phyloP scores from a whole-genome alignment of 2,113 vertebrate species.

The Lepus americanus region DNA sequence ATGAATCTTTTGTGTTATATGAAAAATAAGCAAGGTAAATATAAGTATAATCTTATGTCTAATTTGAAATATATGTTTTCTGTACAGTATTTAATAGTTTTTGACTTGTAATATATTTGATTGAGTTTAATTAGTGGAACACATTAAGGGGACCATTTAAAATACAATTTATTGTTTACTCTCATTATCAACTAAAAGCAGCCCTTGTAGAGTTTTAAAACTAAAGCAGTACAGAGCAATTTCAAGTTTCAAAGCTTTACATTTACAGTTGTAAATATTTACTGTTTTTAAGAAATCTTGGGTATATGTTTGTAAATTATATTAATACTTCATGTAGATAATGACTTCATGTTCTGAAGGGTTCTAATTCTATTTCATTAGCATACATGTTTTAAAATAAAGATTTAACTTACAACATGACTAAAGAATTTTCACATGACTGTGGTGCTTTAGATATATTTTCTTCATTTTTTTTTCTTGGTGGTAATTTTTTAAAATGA shows the following conservation, averaged over 20 bases:
- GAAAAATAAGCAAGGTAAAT: constrained; percentile 68
- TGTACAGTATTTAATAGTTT: constrained; percentile 77
- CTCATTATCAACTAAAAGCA: constrained; percentile 87
- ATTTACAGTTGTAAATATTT: constrained; percentile 79
- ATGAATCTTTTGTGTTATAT: constrained; percentile 56
- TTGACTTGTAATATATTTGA: constrained; percentile 81
- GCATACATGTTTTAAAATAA: constrained; percentile 52
- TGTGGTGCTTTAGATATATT: constrained; percentile 64
- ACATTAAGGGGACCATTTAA: constrained; percentile 86
- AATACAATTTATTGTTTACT: constrained; percentile 87
- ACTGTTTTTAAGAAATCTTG: constrained; percentile 78
- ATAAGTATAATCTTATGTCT: constrained; percentile 69
- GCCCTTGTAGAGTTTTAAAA: constrained; percentile 86
- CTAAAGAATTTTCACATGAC: constrained; percentile 57
- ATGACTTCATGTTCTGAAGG: constrained; percentile 76
- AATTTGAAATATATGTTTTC: not conserved
- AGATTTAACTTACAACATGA: constrained; percentile 61
- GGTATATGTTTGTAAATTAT: constrained; percentile 79
- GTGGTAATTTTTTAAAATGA: constrained; percentile 67
- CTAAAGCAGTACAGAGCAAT: constrained; percentile 87
- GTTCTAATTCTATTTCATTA: constrained; percentile 81
- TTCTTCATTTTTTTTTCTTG: constrained; percentile 65
- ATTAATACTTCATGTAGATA: constrained; percentile 82
- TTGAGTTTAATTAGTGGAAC: constrained; percentile 88
- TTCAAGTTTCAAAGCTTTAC: constrained; percentile 85